Evolutionary conservation across 92 coral and sea anemone species (phyloP).

Genomic region (Bergia puertoricense): DNA sequence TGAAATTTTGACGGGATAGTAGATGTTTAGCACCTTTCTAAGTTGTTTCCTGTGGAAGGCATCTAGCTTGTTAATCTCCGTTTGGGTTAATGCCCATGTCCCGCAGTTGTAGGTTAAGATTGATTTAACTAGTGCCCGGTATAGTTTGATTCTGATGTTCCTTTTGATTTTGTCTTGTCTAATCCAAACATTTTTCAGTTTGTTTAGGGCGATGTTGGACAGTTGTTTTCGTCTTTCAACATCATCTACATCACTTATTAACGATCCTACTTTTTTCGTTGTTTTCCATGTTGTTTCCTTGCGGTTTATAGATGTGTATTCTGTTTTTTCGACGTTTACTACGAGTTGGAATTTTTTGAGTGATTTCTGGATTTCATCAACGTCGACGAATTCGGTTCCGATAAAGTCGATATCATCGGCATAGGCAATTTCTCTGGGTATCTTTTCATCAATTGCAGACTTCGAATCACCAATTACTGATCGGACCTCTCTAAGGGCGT

Average conservation of each 20-base stretch:
- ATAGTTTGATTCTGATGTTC: neutral
- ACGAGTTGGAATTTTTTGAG: slow-evolving; percentile 23
- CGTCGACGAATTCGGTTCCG: slow-evolving; percentile 27
- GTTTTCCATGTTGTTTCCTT: slow-evolving; percentile 20
- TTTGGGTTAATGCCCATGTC: neutral
- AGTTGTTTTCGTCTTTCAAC: slow-evolving; percentile 5
- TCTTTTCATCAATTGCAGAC: slow-evolving; percentile 23
- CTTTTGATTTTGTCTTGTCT: slow-evolving; percentile 12
- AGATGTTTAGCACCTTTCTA: slow-evolving; percentile 8
- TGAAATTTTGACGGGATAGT: slow-evolving; percentile 3
- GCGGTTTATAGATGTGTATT: slow-evolving; percentile 23
- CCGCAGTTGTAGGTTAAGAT: too few relatives aligned
- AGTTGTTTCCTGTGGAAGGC: neutral
- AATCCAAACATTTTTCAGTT: neutral
- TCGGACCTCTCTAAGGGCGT: slow-evolving; percentile 24
- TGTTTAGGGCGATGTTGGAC: slow-evolving; percentile 1
- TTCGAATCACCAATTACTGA: slow-evolving; percentile 23
- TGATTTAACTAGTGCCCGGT: neutral
- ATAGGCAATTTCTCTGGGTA: slow-evolving; percentile 24
- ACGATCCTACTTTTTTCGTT: slow-evolving; percentile 12
- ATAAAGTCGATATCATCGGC: slow-evolving; percentile 24
- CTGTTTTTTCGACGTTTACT: slow-evolving; percentile 21
- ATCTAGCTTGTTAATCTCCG: slow-evolving; percentile 7
- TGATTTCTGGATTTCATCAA: slow-evolving; percentile 23
- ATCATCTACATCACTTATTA: neutral